A percentile compares a stretch with the other conserved stretches of the same genome.
phyloP scores from a whole-genome alignment of 2,888 invertebrate species.

The Syrphus vitripennis region DNA sequence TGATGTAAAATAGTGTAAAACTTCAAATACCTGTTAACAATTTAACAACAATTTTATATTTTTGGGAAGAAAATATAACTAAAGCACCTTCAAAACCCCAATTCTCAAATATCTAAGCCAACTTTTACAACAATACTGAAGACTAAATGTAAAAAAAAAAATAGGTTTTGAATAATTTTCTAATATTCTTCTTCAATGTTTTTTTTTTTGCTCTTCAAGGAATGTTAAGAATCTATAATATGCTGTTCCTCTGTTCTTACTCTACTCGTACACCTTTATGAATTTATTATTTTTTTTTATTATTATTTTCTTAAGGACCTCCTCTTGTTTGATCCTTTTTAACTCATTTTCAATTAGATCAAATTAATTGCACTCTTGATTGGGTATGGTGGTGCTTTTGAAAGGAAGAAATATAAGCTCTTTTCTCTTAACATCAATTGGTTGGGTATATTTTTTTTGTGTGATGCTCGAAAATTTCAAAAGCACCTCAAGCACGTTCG shows the following conservation, averaged over 20 bases:
- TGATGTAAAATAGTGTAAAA: no score
- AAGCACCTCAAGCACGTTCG: conserved; percentile 29
- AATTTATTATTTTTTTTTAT: neutral
- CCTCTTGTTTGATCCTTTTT: neutral
- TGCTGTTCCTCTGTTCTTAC: neutral
- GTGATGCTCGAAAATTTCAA: neutral
- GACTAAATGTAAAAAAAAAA: no score
- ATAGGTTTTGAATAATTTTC: no score
- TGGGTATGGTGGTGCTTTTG: conserved; percentile 28
- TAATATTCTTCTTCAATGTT: no score
- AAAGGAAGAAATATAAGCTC: conserved; percentile 1
- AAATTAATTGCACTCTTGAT: conserved; percentile 62
- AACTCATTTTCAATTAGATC: conserved; percentile 52
- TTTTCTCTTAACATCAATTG: neutral
- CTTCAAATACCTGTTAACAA: no score
- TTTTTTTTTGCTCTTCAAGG: neutral
- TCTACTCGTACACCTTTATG: neutral
- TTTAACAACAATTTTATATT: no score
- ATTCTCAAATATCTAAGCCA: no score
- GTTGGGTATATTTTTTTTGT: neutral
- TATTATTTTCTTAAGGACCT: neutral
- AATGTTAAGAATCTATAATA: neutral
- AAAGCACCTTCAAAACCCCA: no score
- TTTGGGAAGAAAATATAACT: no score
- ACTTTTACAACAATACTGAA: neutral